These are phyloP conservation scores for Kudoa iwatai DNA, from an alignment of 30 jellyfish, hydroid and myxozoan species.

Conservation along the genomic window DNA sequence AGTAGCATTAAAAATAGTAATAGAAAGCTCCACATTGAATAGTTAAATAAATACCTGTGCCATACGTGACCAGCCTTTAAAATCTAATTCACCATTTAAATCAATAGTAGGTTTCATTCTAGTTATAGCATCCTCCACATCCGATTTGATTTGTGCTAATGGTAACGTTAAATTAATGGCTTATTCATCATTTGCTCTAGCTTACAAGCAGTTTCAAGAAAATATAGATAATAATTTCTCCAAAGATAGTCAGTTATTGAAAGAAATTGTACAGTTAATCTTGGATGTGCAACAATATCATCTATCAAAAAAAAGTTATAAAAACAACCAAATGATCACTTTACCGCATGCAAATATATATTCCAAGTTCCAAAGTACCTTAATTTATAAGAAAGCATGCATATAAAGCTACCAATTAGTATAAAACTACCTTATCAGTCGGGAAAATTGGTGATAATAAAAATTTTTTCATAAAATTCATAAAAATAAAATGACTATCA, in stretches of 20 bases:
- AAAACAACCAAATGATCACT: neutral
- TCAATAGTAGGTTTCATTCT: conserved; percentile 57
- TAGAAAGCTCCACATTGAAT: no score
- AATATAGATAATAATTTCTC: conserved; percentile 40
- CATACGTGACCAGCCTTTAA: conserved; percentile 96
- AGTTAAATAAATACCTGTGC: no score
- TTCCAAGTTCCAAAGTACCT: neutral
- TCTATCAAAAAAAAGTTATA: neutral
- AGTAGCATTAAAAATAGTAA: no score
- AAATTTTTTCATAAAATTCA: neutral
- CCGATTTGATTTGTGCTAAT: conserved; percentile 1
- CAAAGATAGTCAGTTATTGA: conserved; percentile 50
- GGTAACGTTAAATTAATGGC: neutral
- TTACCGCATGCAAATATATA: neutral
- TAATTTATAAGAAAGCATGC: neutral
- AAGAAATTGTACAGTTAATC: conserved; percentile 49
- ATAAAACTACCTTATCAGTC: neutral
- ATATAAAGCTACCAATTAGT: neutral
- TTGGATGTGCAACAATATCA: conserved; percentile 21
- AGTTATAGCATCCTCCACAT: conserved; percentile 39
- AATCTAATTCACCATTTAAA: conserved; percentile 39
- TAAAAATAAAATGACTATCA: no score
- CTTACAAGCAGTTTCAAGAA: conserved; percentile 67
- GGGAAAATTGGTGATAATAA: neutral
- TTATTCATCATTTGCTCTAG: neutral